Base-by-base conservation (phyloP, 2,113 vertebrate genomes). In the Apus apus region DNA sequence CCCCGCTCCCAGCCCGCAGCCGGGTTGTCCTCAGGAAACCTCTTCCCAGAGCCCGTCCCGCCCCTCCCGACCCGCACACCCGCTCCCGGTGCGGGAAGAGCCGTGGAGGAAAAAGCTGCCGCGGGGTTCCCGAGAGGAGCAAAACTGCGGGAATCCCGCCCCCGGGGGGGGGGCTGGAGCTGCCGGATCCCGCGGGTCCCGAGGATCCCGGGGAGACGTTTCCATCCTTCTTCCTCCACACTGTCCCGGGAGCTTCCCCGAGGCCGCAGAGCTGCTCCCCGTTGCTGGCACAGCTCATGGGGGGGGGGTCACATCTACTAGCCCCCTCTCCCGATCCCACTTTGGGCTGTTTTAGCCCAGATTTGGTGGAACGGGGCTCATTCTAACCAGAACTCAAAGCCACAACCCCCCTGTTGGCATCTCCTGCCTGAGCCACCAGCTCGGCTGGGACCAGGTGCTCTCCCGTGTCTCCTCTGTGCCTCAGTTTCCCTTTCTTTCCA, bases 181-280 rank as follows among this genome's bases (percentile, higher is more conserved):
- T 19, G 15, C 14, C 3, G 60, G 38, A 38, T 10, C 38, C 38
- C 38, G 38, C 38, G 46, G 43, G 57, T 50, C 36, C 8, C 5
- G 1, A 3, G 1, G 26, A 27, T 19, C 26, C 73, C 3, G 27
- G 45, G 66, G 36, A 29, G 51, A 17, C 1, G 3, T 4, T 7
- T 8, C 66, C 10, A 6, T 26, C 53, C 61, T 19, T 29, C 5
- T 34, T 30, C 46, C 67, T 51, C 25, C 53, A 5, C 15, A 0
- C 11, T 26, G n/a, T 20, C 46, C 45, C 18, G 6, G 32, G 23
- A 61, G 12, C 23, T 5, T n/a, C 22, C 8, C 36, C 14, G 7
- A 25, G 20, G 11, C 11, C 3, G 53, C 68, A 74, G 32, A 38
- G 32, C 27, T 17, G 25, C 26, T 8, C 26, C 15, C 27, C 48